Conservation (phyloP, 2,888 invertebrate genomes). For the Luperina testacea region DNA sequence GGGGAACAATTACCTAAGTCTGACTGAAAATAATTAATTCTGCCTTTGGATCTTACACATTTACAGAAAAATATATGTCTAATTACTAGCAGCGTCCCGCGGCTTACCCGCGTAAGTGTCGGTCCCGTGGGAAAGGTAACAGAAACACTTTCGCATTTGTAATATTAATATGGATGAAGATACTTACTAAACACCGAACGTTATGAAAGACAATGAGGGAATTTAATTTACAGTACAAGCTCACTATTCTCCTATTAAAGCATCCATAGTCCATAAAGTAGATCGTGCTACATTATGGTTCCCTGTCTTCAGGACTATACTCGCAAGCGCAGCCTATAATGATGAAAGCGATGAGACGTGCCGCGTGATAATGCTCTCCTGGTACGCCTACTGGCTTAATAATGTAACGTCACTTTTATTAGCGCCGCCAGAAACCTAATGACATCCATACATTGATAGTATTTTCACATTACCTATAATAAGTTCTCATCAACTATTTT, state of each 20-base stretch:
- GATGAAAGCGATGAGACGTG: slow-evolving; percentile 48
- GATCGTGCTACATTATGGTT: neutral
- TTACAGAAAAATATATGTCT: neutral
- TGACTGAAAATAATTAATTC: too few relatives aligned
- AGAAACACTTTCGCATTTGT: too few relatives aligned
- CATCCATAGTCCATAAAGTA: neutral
- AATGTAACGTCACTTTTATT: slow-evolving; percentile 35
- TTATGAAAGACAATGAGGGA: too few relatives aligned
- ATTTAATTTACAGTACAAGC: neutral
- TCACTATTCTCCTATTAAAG: too few relatives aligned
- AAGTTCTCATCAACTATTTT: too few relatives aligned
- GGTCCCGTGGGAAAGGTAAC: too few relatives aligned
- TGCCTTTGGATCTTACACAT: neutral
- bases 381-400: slow-evolving; percentile 45
- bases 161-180: neutral
- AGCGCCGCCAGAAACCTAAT: slow-evolving; percentile 7
- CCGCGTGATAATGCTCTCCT: slow-evolving; percentile 53
- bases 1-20: neutral
- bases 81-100: too few relatives aligned
- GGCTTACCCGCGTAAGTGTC: too few relatives aligned
- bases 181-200: neutral
- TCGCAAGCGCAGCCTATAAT: slow-evolving; percentile 51
- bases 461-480: neutral
- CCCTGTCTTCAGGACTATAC: slow-evolving; percentile 43
- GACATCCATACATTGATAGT: slow-evolving; percentile 12